phyloP scores from a whole-genome alignment of 2,888 invertebrate species.

The Sminthurinus aureus region DNA sequence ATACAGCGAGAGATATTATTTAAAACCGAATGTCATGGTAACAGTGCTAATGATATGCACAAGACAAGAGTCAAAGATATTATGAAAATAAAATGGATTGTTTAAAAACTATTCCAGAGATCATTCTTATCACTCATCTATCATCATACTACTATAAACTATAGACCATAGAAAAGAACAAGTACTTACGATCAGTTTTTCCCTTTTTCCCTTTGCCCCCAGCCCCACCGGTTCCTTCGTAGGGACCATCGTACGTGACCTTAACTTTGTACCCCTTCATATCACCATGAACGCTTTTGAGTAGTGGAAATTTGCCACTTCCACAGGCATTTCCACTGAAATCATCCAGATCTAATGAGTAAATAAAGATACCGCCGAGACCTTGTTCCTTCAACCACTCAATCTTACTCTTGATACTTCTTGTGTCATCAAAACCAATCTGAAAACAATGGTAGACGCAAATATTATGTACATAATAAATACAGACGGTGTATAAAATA shows the following conservation, averaged over 20 bases:
- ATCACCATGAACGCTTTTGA: slow-evolving; percentile 86
- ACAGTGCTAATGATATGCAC: background rate
- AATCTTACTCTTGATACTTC: slow-evolving; percentile 92
- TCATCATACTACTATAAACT: background rate
- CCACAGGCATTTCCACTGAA: slow-evolving; percentile 86
- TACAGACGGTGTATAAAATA: too few species aligned
- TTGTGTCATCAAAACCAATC: slow-evolving; percentile 92
- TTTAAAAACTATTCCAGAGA: too few species aligned
- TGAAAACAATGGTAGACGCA: too few species aligned
- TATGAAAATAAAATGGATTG: too few species aligned
- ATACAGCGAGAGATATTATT: background rate
- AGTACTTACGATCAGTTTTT: slow-evolving; percentile 84
- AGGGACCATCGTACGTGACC: slow-evolving; percentile 85
- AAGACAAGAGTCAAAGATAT: too few species aligned
- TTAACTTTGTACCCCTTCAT: slow-evolving; percentile 81
- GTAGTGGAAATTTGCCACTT: slow-evolving; percentile 86
- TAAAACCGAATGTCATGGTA: too few species aligned
- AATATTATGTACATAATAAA: too few species aligned
- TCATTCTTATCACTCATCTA: too few species aligned
- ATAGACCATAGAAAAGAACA: too few species aligned
- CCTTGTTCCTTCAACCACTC: slow-evolving; percentile 93
- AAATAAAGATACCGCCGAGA: slow-evolving; percentile 94
- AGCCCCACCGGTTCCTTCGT: slow-evolving; percentile 73
- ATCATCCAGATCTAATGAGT: slow-evolving; percentile 97
- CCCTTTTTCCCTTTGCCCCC: slow-evolving; percentile 75